A percentile compares a stretch with the other conserved stretches of the same genome.
These are phyloP conservation scores for Schizothorax lantsangensis DNA, from an alignment of 2,797 vertebrate species.

Conservation along the genomic window DNA sequence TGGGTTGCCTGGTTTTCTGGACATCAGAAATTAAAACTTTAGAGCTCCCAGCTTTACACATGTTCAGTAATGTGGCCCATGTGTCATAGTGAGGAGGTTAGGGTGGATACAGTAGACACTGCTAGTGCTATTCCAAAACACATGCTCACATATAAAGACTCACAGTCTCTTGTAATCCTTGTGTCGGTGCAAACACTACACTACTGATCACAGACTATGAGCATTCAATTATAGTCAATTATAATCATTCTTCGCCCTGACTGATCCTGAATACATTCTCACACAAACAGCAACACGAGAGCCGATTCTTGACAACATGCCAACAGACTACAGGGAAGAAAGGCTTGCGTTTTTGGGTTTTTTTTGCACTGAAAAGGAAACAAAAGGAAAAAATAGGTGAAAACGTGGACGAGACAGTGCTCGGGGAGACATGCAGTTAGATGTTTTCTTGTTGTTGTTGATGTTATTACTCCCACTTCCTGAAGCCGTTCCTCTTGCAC, in stretches of 20 bases:
- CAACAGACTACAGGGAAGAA: background rate
- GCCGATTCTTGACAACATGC: background rate
- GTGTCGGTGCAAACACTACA: background rate
- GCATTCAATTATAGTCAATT: background rate
- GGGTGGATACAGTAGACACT: background rate
- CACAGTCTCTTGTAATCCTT: background rate
- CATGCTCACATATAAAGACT: background rate
- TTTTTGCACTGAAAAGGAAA: background rate
- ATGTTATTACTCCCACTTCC: background rate
- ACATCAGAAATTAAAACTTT: background rate
- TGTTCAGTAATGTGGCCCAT: background rate
- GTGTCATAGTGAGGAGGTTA: background rate
- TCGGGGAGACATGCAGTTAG: background rate
- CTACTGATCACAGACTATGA: background rate
- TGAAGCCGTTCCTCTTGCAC: background rate
- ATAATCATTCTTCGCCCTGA: background rate
- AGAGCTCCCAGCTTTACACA: background rate
- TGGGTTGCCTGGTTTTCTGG: background rate
- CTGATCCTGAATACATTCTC: background rate
- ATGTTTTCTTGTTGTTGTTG: background rate
- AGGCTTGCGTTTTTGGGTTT: too few species aligned
- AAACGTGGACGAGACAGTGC: background rate
- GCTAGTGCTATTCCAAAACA: background rate
- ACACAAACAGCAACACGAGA: background rate
- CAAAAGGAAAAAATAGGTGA: too few species aligned